These are phyloP conservation scores for Hemibagrus wyckioides DNA, from an alignment of 2,113 vertebrate genomes.

Conservation along the genomic window DNA sequence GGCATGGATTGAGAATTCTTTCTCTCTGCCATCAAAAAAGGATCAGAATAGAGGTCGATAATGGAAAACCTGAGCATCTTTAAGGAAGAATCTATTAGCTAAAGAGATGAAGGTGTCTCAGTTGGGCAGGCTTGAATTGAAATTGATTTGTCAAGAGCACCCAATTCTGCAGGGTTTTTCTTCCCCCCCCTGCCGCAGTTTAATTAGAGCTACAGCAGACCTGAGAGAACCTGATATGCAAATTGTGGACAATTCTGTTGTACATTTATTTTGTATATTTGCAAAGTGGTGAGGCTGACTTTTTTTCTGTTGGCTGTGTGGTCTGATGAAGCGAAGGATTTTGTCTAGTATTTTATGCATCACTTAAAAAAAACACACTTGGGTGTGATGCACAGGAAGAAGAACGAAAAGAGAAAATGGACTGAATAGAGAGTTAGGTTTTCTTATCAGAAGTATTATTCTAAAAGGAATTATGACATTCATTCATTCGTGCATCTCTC, in stretches of 20 bases:
- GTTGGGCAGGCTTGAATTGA: conserved; percentile 48
- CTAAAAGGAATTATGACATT: no score
- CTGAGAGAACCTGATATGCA: conserved; percentile 30
- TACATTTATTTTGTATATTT: neutral
- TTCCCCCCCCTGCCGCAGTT: neutral
- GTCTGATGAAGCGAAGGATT: neutral
- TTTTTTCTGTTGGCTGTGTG: neutral
- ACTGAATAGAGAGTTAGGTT: neutral
- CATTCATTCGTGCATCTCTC: neutral
- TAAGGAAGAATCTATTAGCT: conserved; percentile 54
- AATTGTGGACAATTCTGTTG: conserved; percentile 33
- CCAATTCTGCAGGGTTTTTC: conserved; percentile 38
- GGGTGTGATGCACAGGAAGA: neutral
- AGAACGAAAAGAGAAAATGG: neutral
- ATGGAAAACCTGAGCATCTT: conserved; percentile 47
- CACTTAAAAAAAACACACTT: neutral
- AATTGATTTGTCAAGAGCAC: conserved; percentile 54
- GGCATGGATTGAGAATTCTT: conserved; percentile 15
- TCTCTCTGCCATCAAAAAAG: conserved; percentile 17
- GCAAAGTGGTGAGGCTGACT: no score
- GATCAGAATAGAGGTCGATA: conserved; percentile 46
- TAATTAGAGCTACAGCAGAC: conserved; percentile 40
- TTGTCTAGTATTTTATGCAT: neutral
- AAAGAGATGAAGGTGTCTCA: conserved; percentile 48
- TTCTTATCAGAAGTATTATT: neutral